These are phyloP conservation scores for Microdon myrmicae DNA, from an alignment of 2,888 invertebrate genomes.

Conservation along the genomic window DNA sequence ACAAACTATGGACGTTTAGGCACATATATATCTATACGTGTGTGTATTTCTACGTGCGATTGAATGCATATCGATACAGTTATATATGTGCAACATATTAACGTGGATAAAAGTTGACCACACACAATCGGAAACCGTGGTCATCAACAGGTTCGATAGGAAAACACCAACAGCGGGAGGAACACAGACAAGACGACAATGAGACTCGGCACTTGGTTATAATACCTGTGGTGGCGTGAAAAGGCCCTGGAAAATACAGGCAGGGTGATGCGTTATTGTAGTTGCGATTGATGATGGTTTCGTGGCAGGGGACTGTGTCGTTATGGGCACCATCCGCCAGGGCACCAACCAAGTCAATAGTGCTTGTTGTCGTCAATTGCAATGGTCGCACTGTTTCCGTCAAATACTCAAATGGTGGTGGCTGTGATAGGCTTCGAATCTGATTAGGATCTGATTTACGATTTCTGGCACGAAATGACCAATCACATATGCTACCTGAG, in stretches of 20 bases:
- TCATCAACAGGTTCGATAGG: neutral
- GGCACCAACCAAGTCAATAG: constrained; percentile 42
- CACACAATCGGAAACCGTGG: neutral
- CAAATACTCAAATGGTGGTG: constrained; percentile 59
- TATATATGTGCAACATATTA: too few species aligned
- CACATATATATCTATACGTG: too few species aligned
- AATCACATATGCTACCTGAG: constrained; percentile 4
- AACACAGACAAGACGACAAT: constrained; percentile 7
- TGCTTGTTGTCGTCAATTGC: constrained; percentile 41
- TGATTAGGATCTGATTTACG: constrained; percentile 49
- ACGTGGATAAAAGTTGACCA: too few species aligned
- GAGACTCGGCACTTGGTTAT: constrained; percentile 16
- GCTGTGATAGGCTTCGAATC: constrained; percentile 56
- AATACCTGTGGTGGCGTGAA: constrained; percentile 54
- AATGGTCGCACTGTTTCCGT: constrained; percentile 47
- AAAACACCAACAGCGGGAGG: neutral
- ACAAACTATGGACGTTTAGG: too few species aligned
- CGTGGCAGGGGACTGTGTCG: constrained; percentile 22
- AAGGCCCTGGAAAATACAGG: constrained; percentile 54
- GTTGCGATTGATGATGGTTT: constrained; percentile 57
- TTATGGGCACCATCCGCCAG: constrained; percentile 4
- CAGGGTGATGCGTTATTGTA: constrained; percentile 65
- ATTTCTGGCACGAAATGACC: constrained; percentile 44
- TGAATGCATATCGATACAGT: too few species aligned
- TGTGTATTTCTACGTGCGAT: too few species aligned